Conservation (phyloP, 2,797 vertebrate genomes). For the Lutjanus argentimaculatus region DNA sequence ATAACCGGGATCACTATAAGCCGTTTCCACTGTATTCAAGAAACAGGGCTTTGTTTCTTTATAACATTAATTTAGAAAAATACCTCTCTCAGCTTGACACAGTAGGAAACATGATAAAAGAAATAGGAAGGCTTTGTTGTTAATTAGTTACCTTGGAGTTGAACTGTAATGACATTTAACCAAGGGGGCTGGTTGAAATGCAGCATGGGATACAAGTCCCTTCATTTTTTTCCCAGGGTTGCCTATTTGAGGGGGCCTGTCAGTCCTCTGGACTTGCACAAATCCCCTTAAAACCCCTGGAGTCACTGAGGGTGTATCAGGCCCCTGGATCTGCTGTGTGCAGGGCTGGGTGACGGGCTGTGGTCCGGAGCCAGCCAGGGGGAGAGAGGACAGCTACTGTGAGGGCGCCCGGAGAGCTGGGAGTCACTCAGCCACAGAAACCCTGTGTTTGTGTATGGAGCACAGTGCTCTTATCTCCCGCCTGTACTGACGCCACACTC, state of each 20-base stretch:
- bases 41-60: slow-evolving; percentile 31
- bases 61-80: slow-evolving; percentile 49
- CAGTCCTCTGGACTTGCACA: slow-evolving; percentile 66
- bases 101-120: slow-evolving; percentile 48
- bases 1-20: too few relatives aligned
- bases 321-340: slow-evolving; percentile 77
- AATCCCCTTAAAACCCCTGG: slow-evolving; percentile 81
- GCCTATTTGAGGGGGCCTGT: slow-evolving; percentile 63
- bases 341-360: slow-evolving; percentile 75
- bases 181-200: slow-evolving; percentile 43
- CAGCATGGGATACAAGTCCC: slow-evolving; percentile 45
- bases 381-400: slow-evolving; percentile 77
- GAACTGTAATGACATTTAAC: slow-evolving; percentile 63
- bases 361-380: slow-evolving; percentile 75
- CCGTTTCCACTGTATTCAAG: background rate
- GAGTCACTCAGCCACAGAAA: slow-evolving; percentile 84
- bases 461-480: slow-evolving; percentile 91
- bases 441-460: slow-evolving; percentile 93
- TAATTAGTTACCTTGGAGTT: slow-evolving; percentile 67
- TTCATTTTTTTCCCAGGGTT: slow-evolving; percentile 62
- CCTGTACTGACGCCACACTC: slow-evolving; percentile 93
- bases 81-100: slow-evolving; percentile 47
- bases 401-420: slow-evolving; percentile 81
- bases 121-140: slow-evolving; percentile 58
- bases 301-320: slow-evolving; percentile 81